Percentiles rank a stretch among this genome's conserved stretches.
Evolutionary conservation across 2,797 vertebrate genomes (phyloP).

Genomic region (Ceyx erithaca): DNA sequence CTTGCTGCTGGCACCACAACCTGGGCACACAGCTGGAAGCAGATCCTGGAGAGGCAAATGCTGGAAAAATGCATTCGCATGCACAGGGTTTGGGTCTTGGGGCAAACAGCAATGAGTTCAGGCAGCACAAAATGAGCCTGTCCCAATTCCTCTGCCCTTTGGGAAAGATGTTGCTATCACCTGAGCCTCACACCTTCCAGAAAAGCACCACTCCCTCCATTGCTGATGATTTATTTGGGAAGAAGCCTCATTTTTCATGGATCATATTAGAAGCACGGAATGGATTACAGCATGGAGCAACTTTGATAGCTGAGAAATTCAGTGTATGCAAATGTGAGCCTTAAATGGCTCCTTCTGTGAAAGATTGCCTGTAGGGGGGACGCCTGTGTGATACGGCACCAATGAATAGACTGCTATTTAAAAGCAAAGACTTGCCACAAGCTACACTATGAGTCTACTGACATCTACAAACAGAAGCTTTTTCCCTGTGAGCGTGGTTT

Average conservation of each 20-base stretch:
- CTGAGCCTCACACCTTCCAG: accelerated
- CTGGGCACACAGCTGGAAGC: neutral
- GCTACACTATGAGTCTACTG: neutral
- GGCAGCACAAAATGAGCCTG: neutral
- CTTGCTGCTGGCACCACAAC: neutral
- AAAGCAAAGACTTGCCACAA: neutral
- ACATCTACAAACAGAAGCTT: neutral
- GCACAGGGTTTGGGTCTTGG: neutral
- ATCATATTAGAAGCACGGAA: slow-evolving; percentile 19
- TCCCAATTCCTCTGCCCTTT: neutral
- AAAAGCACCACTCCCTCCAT: neutral
- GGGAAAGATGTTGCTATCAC: neutral
- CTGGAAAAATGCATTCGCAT: neutral
- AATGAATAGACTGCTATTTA: neutral
- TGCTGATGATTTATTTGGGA: slow-evolving; percentile 21
- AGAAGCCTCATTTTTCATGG: slow-evolving; percentile 47
- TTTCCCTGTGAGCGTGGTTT: neutral
- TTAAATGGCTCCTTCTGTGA: neutral
- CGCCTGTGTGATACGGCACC: neutral
- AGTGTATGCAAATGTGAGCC: slow-evolving; percentile 38
- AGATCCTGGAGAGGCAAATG: neutral
- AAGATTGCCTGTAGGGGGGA: neutral
- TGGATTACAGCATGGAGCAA: slow-evolving; percentile 21
- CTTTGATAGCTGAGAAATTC: slow-evolving; percentile 53
- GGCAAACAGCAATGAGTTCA: neutral